Evolutionary conservation across 2,113 vertebrate genomes (phyloP).

Genomic region (Megaleporinus macrocephalus): DNA sequence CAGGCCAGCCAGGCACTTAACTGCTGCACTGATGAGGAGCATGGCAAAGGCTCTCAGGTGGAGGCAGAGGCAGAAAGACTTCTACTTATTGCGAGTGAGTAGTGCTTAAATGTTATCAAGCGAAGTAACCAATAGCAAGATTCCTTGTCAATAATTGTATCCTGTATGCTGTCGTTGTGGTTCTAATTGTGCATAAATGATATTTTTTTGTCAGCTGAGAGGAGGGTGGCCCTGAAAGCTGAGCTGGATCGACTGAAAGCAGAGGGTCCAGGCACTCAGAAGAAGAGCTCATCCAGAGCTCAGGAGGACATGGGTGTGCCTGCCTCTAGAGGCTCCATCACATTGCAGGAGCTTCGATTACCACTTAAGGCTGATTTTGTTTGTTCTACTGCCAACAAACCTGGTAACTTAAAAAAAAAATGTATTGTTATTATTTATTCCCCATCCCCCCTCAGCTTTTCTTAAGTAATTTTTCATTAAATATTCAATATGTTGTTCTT

Average conservation of each 20-base stretch:
- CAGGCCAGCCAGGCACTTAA: slow-evolving; percentile 97
- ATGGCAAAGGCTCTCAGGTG: slow-evolving; percentile 93
- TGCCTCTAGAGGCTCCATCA: slow-evolving; percentile 87
- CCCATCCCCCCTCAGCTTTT: too few relatives aligned
- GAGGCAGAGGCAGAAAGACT: slow-evolving; percentile 96
- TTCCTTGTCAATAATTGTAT: too few relatives aligned
- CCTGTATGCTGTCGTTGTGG: too few relatives aligned
- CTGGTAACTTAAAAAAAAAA: slow-evolving; percentile 82
- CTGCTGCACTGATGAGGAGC: slow-evolving; percentile 95
- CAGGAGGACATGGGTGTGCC: slow-evolving; percentile 54
- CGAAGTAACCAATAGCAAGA: too few relatives aligned
- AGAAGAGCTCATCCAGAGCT: slow-evolving; percentile 60
- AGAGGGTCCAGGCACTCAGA: slow-evolving; percentile 76
- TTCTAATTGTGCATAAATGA: not conserved
- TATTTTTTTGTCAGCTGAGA: slow-evolving; percentile 80
- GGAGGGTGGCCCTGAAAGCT: slow-evolving; percentile 83
- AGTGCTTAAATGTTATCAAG: not conserved
- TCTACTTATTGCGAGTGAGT: slow-evolving; percentile 91
- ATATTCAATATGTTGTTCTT: too few relatives aligned
- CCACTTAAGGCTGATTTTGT: slow-evolving; percentile 97
- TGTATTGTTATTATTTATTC: too few relatives aligned
- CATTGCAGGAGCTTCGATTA: slow-evolving; percentile 88
- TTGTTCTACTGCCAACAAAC: slow-evolving; percentile 85
- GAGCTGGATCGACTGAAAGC: slow-evolving; percentile 86
- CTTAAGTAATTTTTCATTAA: too few relatives aligned